Base-by-base conservation (phyloP, 2,797 vertebrate genomes). In the Anisognathus igniventris region DNA sequence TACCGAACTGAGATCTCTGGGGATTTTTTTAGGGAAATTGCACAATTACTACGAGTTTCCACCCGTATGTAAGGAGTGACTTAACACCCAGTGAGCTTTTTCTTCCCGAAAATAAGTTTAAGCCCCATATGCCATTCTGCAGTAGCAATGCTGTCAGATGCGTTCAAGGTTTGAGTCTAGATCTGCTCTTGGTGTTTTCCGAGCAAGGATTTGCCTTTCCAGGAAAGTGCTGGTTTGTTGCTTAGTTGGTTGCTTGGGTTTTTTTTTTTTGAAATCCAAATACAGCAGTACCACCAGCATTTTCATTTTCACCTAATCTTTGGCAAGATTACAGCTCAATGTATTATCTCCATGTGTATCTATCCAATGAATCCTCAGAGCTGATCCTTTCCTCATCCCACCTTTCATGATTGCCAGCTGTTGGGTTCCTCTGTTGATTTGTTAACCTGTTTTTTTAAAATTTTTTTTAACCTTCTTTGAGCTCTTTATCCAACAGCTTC, bases 11-110 rank as follows among this genome's bases (percentile, higher is more conserved):
- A 54, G 75, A 35, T 65, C 78, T 94, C 72, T 23, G 76, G 75
- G 84, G 74, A 64, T 57, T 54, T 87, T 92, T 92, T 72, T 71
- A 82, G 80, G 86, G 94, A 95, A 96, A 93, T 95, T 93, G 81
- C 93, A 88, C 81, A 96, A 91, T 91, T 77, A 37, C 60, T 57
- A 1, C n/a, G 40, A 68, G 82, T 86, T 94, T 89, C 81, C 62
- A 89, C 79, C 51, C 74, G 67, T 72, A 60, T 68, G 54, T 47
- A 68, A 74, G 72, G 42, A 54, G 61, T 91, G 92, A 86, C 75
- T 86, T 80, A 93, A 87, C 75, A 91, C 61, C 71, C 84, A 77
- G 50, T 42, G 51, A 86, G 79, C 27, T 83, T 75, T 74, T 74
- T 20, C 35, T 93, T 79, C 83, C 76, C 72, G 78, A 93, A 72